Evolutionary conservation across 2,113 vertebrate genomes (phyloP), one percentile per base, ranked within the genome.

Genomic region (Ellobius talpinus): DNA sequence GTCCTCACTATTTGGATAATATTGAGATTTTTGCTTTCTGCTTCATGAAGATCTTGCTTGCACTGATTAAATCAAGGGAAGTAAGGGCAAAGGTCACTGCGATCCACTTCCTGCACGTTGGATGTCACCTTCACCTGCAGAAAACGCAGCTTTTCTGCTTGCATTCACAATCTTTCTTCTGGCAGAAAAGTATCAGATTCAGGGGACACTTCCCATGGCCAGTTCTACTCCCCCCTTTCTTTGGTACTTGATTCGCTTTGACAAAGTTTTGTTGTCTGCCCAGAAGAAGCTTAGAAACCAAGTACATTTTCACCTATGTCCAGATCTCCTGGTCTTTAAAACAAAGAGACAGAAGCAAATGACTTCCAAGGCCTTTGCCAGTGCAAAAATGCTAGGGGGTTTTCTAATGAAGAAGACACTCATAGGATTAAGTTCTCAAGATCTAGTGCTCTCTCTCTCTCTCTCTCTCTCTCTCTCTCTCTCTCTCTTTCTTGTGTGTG

Each of bases 11-110:
- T 82, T 63, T 90, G 50, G 42, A 58, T 90, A 24, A 77, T 68
- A 11, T 88, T 85, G 9, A 97, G 72, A 73, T 5, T 92, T 96
- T 84, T 89, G 77, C 26, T 95, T 93, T 73, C 68, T 97, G 73
- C 26, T 90, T 66, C 50, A 47, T 87, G 92, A 94, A 68, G 61
- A 92, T 8, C 5, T 50, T 82, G 55, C 39, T 39, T 33, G 26
- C 58, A 84, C 14, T 29, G 21, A 52, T 94, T 79, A 74, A 91
- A 82, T 87, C 52, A 93, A 58, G 42, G 36, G 52, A 70, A 39
- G 11, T 16, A 33, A 91, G 77, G 14, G 79, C 90, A 76, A 90
- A 58, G 50, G 68, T 79, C 72, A 91, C 55, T 21, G 45, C 65
- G 78, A 87, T 17, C 47, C 52, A 85, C 23, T 66, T 95, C 77